These are phyloP conservation scores for Onthophagus taurus DNA, from an alignment of 1,140 invertebrate genomes.

Conservation along the genomic window DNA sequence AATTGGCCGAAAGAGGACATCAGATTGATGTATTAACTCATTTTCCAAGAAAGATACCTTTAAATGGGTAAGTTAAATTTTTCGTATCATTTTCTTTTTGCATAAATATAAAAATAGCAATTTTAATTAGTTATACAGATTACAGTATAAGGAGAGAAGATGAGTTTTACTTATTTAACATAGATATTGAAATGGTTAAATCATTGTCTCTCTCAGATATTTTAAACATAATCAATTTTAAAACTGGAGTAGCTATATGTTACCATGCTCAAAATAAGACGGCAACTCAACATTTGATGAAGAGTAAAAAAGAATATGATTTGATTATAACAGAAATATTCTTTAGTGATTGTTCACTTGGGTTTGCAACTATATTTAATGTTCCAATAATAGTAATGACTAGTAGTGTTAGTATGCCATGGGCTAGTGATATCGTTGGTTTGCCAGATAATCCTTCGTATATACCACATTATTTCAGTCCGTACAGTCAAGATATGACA, in stretches of 20 bases:
- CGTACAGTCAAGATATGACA: slow-evolving; percentile 40
- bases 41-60: slow-evolving; percentile 41
- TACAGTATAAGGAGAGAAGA: slow-evolving; percentile 30
- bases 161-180: slow-evolving; percentile 18
- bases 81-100: too few species aligned
- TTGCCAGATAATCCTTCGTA: slow-evolving; percentile 51
- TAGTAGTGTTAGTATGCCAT: slow-evolving; percentile 46
- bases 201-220: slow-evolving; percentile 37
- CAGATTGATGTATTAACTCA: slow-evolving; percentile 55
- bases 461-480: slow-evolving; percentile 44
- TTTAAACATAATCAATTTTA: not conserved
- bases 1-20: slow-evolving; percentile 51
- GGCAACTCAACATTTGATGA: slow-evolving; percentile 12
- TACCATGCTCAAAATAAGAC: slow-evolving; percentile 4
- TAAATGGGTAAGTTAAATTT: too few species aligned
- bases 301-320: slow-evolving; percentile 16
- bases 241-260: not conserved
- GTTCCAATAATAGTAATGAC: slow-evolving; percentile 48
- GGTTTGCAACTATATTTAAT: slow-evolving; percentile 43
- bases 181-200: slow-evolving; percentile 10
- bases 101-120: too few species aligned
- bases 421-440: slow-evolving; percentile 40
- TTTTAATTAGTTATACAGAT: slow-evolving; percentile 33
- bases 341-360: slow-evolving; percentile 15
- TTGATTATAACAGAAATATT: slow-evolving; percentile 14